Evolutionary conservation across 2,888 invertebrate species (phyloP).

Genomic region (Stenichneumon culpator): DNA sequence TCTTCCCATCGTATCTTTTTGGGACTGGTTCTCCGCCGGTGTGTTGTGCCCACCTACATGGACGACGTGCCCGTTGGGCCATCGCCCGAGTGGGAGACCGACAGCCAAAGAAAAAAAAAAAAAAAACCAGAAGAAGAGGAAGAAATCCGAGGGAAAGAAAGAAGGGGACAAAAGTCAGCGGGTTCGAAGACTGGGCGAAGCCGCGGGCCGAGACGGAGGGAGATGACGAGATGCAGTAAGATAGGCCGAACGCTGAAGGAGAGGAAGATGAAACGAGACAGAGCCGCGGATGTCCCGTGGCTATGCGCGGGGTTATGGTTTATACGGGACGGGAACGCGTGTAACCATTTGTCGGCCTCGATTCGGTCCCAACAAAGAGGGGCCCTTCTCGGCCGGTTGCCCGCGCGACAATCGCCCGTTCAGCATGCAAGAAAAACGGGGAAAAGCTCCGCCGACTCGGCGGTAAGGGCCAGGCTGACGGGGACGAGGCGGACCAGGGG

Average conservation of each 20-base stretch:
- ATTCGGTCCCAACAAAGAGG: constrained; percentile 59
- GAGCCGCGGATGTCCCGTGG: constrained; percentile 20
- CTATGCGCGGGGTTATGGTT: background rate
- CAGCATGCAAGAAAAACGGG: constrained; percentile 32
- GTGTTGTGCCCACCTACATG: constrained; percentile 54
- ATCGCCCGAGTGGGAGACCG: constrained; percentile 56
- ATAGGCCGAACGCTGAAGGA: constrained; percentile 24
- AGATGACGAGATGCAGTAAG: constrained; percentile 46
- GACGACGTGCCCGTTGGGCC: constrained; percentile 28
- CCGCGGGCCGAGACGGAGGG: constrained; percentile 12
- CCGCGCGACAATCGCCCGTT: constrained; percentile 47
- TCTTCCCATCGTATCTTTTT: constrained; percentile 60
- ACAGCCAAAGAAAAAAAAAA: constrained; percentile 25
- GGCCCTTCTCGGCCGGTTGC: constrained; percentile 47
- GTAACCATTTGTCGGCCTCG: constrained; percentile 72
- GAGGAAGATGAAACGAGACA: constrained; percentile 37
- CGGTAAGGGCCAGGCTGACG: background rate
- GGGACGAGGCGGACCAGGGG: constrained; percentile 10
- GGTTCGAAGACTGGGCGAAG: constrained; percentile 41
- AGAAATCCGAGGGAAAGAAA: constrained; percentile 33
- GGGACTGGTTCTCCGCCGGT: constrained; percentile 38
- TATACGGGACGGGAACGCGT: constrained; percentile 63
- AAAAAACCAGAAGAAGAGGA: constrained; percentile 22
- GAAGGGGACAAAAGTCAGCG: constrained; percentile 62
- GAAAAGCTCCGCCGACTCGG: constrained; percentile 56